Conservation (phyloP, 2,888 invertebrate species). For the Asteroscopus sphinx region DNA sequence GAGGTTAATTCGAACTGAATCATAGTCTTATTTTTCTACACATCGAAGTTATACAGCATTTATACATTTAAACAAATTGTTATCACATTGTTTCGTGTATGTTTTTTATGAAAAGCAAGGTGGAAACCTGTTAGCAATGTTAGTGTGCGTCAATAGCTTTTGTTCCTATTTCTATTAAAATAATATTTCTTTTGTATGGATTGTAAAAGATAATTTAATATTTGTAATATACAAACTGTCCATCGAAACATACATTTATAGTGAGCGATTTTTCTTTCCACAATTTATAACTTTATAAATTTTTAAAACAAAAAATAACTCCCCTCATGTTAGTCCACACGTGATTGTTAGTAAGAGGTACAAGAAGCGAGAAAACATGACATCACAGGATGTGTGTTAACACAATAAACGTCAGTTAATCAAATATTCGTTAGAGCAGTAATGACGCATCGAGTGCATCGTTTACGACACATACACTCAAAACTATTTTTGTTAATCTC, state of each 20-base stretch:
- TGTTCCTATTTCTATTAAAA: slow-evolving; percentile 1
- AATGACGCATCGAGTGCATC: slow-evolving; percentile 50
- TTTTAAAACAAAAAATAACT: too few relatives aligned
- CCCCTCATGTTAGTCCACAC: slow-evolving; percentile 23
- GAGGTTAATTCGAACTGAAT: slow-evolving; percentile 3
- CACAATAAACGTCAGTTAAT: slow-evolving; percentile 52
- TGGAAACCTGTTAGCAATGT: background rate
- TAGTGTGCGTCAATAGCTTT: background rate
- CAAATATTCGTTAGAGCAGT: slow-evolving; percentile 45
- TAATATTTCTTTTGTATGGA: background rate
- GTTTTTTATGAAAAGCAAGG: slow-evolving; percentile 13
- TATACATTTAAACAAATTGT: slow-evolving; percentile 1
- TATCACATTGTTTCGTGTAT: background rate
- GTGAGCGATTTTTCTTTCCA: too few relatives aligned
- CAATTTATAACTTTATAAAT: too few relatives aligned
- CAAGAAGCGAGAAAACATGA: slow-evolving; percentile 38
- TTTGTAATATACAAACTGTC: background rate
- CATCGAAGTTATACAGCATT: background rate
- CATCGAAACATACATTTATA: too few relatives aligned
- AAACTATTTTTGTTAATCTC: slow-evolving; percentile 66
- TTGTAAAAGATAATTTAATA: background rate
- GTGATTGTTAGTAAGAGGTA: slow-evolving; percentile 36
- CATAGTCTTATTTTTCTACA: slow-evolving; percentile 1
- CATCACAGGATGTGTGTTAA: slow-evolving; percentile 55
- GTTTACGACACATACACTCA: slow-evolving; percentile 40